Evolutionary conservation across 2,113 vertebrate genomes (phyloP).

Genomic region (Apodemus sylvaticus): DNA sequence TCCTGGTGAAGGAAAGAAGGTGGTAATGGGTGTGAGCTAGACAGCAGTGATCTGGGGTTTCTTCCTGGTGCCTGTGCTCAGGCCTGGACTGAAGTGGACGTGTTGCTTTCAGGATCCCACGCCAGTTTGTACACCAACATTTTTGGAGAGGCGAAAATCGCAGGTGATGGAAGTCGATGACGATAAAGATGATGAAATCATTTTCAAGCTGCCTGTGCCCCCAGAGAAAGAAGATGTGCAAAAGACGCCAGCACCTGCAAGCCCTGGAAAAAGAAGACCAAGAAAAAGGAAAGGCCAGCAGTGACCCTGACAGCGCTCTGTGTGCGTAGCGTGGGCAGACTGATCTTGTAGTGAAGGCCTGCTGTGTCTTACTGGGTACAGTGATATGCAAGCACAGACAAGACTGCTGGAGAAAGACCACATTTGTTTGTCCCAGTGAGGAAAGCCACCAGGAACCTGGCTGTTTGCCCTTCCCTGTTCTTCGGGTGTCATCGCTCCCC

Average conservation of each 20-base stretch:
- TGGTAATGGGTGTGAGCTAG: neutral
- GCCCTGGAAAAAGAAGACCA: conserved; percentile 31
- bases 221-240: conserved; percentile 45
- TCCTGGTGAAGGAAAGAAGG: neutral
- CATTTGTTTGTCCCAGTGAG: neutral
- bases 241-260: neutral
- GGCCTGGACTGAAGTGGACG: neutral
- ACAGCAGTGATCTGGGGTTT: neutral
- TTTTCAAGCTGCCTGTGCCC: conserved; percentile 84
- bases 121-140: conserved; percentile 92
- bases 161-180: conserved; percentile 78
- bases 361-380: neutral
- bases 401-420: neutral
- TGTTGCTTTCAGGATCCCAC: conserved; percentile 86
- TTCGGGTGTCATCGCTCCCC: neutral
- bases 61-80: neutral
- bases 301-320: neutral
- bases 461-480: neutral
- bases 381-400: neutral
- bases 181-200: conserved; percentile 87
- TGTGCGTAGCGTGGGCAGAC: neutral
- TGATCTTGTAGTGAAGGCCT: neutral
- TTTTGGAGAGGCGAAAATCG: conserved; percentile 91
- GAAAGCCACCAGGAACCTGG: neutral
- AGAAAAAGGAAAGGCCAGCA: conserved; percentile 34